Evolutionary conservation across 2,888 invertebrate species (phyloP).

Genomic region (Uloborus plumipes): DNA sequence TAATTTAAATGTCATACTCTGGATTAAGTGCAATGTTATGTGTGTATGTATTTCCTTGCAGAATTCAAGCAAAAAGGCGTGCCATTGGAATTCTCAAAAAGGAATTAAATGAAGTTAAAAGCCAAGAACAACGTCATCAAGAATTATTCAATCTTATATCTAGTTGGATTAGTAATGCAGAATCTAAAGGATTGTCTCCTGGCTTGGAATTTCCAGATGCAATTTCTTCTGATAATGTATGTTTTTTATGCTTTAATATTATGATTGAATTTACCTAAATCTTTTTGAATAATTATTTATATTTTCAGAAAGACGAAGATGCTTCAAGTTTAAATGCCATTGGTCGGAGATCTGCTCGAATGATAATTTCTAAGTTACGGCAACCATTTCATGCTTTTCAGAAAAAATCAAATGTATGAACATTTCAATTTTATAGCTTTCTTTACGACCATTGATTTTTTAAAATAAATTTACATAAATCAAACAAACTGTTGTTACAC

Average conservation of each 20-base stretch:
- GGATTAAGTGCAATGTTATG: too few species aligned
- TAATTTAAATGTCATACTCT: too few species aligned
- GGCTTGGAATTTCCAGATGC: conserved; percentile 68
- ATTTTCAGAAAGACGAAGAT: conserved; percentile 57
- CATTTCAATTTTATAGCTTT: not conserved
- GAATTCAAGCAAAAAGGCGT: conserved; percentile 69
- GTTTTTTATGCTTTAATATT: conserved; percentile 7
- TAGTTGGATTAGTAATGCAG: conserved; percentile 67
- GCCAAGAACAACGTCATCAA: conserved; percentile 86
- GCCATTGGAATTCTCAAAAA: conserved; percentile 74
- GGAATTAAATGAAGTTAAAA: conserved; percentile 84
- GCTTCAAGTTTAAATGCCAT: conserved; percentile 57
- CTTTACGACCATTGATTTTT: too few species aligned
- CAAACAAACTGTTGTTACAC: too few species aligned
- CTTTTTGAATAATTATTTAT: conserved; percentile 2
- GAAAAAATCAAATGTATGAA: conserved; percentile 47
- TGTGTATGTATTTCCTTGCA: conserved; percentile 58
- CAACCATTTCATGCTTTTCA: conserved; percentile 62
- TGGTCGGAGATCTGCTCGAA: conserved; percentile 55
- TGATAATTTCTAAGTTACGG: conserved; percentile 54
- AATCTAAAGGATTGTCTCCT: conserved; percentile 68
- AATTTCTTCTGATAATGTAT: conserved; percentile 33
- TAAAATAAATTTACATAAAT: too few species aligned
- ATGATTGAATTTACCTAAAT: not conserved
- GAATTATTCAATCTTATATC: conserved; percentile 81